Conservation (phyloP, 1,140 invertebrate genomes). For the Bombus impatiens region DNA sequence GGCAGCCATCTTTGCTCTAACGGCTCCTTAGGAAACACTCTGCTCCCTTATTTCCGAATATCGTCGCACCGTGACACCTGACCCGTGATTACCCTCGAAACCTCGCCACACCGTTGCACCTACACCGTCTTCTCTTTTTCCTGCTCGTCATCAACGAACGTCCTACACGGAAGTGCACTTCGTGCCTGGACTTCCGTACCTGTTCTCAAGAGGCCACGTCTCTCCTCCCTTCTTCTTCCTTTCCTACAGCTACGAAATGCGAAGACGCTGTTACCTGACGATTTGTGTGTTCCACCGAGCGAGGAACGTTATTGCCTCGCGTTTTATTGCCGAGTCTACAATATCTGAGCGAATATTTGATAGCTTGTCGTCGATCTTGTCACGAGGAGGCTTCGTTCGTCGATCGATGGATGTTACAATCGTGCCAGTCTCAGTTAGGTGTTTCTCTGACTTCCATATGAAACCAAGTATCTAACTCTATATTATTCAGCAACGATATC, state of each 20-base stretch:
- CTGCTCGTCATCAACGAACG: constrained; percentile 59
- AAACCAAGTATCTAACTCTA: too few species aligned
- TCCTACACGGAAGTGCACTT: constrained; percentile 74
- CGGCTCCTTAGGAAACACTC: not conserved
- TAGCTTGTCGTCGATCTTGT: too few species aligned
- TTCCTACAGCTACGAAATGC: not conserved
- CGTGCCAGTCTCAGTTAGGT: too few species aligned
- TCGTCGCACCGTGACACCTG: constrained; percentile 25
- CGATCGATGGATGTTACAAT: too few species aligned
- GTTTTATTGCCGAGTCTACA: too few species aligned
- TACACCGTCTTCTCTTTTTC: constrained; percentile 45
- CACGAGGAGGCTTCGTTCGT: too few species aligned
- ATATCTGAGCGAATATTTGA: too few species aligned
- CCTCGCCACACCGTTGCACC: constrained; percentile 1
- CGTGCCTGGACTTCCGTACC: constrained; percentile 69
- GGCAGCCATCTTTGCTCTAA: too few species aligned
- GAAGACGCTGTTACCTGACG: constrained; percentile 17
- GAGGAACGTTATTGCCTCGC: constrained; percentile 31
- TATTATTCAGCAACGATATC: too few species aligned
- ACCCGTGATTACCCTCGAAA: constrained; percentile 5
- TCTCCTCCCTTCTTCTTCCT: not conserved
- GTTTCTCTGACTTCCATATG: too few species aligned
- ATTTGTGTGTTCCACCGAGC: constrained; percentile 10
- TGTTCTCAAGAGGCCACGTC: constrained; percentile 39
- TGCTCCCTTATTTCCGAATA: constrained; percentile 5